Base-by-base conservation (phyloP, 1,140 invertebrate species). In the Ectropis grisescens region DNA sequence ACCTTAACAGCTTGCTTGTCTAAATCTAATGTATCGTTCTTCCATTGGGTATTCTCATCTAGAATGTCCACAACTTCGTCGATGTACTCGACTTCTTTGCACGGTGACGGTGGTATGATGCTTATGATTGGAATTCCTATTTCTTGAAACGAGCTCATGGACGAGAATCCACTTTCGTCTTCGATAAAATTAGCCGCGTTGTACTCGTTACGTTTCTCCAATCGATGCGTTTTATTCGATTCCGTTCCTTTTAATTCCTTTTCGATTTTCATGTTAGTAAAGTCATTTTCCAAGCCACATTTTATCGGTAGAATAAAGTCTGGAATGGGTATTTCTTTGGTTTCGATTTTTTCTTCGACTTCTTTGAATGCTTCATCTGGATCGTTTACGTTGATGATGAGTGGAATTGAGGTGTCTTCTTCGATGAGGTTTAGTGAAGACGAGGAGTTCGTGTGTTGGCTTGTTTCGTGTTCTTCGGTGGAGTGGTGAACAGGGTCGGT, bases 91-190 rank as follows among this genome's bases (percentile, higher is more conserved):
- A 70, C 57, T 40, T 80, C 75, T 46, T 76, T 71, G 16, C 61
- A 69, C 2, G 75, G 75, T 8, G 71, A 72, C 32, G 75, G 75
- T 49, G 75, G 71, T 43, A 76, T 75, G 27, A 75, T 75, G 27
- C 61, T 76, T 55, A 80, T 80, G 4, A 84, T 59, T 0, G 90
- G 90, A 38, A 91, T 68, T 1, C 90, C 90, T 11, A 91, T 85
- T 50, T 92, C 90, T 64, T 92, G 91, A 51, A 92, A 93, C 2
- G 90, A 92, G 61, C 87, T 91, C 80, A 93, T 89, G 1, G 90
- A 92, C 8, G 90, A 92, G 62, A 93, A 93, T 8, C 91, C 91
- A 54, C 91, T 92, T 56, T 93, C 91, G 45, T 92, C 90, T 56
- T 93, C 91, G 27, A 76, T 59, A 28, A 71, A 74, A 54, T 71